Conservation (phyloP, 2,797 vertebrate genomes). For the Nyctibius grandis region DNA sequence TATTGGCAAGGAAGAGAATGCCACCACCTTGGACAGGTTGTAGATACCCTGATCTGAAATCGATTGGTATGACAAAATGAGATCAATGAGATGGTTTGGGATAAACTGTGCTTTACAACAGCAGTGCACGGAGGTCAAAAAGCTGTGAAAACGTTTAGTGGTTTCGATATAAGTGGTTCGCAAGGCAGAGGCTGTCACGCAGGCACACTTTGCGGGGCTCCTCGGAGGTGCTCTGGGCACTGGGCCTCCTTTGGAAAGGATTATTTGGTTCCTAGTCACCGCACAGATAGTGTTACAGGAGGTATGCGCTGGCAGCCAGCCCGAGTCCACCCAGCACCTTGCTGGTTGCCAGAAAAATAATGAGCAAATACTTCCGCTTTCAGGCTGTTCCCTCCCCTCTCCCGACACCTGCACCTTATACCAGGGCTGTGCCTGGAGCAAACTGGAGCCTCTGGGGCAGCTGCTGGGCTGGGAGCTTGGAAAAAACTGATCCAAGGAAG, state of each 20-base stretch:
- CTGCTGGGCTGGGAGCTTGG: background rate
- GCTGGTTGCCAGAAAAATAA: background rate
- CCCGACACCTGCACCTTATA: background rate
- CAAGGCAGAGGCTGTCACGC: background rate
- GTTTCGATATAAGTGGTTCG: background rate
- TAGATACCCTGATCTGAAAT: background rate
- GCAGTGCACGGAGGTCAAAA: background rate
- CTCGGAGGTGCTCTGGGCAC: background rate
- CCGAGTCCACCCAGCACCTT: background rate
- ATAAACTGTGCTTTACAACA: background rate
- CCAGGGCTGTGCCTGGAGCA: background rate
- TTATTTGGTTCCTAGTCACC: background rate
- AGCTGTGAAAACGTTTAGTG: background rate
- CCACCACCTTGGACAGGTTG: background rate
- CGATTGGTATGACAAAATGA: background rate
- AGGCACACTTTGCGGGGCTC: rapidly evolving
- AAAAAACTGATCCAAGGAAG: background rate
- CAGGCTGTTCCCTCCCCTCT: conserved; percentile 17
- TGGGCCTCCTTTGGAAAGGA: background rate
- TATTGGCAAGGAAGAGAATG: background rate
- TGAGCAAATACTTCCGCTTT: conserved; percentile 30
- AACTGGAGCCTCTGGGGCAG: background rate
- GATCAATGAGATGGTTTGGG: background rate
- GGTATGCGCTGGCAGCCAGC: background rate
- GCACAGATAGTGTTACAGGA: background rate